Conservation (phyloP, 2,113 vertebrate species). For the Nyctibius bracteatus region DNA sequence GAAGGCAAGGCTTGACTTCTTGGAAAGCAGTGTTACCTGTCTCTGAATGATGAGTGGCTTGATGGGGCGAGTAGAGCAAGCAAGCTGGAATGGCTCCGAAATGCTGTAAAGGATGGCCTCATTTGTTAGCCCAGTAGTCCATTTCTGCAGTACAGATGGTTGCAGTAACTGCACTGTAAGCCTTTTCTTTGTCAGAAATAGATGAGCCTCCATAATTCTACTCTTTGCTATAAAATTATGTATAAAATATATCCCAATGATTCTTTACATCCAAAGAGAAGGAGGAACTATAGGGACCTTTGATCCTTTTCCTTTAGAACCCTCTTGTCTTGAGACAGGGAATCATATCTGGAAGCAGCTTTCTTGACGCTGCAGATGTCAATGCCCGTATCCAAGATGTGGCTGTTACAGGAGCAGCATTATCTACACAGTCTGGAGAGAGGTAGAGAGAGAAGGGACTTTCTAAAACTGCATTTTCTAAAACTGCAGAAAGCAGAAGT, state of each 20-base stretch:
- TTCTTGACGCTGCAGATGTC: not conserved
- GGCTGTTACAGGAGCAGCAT: not conserved
- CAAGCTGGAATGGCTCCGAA: not conserved
- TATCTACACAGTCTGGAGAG: not conserved
- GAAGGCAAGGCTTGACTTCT: not conserved
- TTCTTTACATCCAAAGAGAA: not conserved
- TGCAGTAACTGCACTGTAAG: not conserved
- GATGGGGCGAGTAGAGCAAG: not conserved
- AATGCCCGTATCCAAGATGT: not conserved
- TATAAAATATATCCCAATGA: not conserved
- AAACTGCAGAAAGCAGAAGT: not conserved
- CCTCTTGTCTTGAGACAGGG: not conserved
- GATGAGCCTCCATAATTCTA: not conserved
- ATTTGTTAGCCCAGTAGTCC: not conserved
- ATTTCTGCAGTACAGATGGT: not conserved
- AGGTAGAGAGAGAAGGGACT: not conserved
- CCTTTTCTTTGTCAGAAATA: not conserved
- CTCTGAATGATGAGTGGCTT: not conserved
- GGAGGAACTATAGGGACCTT: not conserved
- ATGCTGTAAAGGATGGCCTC: not conserved
- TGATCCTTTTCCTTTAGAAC: not conserved
- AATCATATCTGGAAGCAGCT: not conserved
- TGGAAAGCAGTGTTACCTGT: not conserved
- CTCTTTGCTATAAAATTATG: not conserved
- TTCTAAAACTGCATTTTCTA: not conserved